Evolutionary conservation across 2,888 invertebrate species (phyloP), one percentile per base, ranked within the genome.

Genomic region (Boloria selene): DNA sequence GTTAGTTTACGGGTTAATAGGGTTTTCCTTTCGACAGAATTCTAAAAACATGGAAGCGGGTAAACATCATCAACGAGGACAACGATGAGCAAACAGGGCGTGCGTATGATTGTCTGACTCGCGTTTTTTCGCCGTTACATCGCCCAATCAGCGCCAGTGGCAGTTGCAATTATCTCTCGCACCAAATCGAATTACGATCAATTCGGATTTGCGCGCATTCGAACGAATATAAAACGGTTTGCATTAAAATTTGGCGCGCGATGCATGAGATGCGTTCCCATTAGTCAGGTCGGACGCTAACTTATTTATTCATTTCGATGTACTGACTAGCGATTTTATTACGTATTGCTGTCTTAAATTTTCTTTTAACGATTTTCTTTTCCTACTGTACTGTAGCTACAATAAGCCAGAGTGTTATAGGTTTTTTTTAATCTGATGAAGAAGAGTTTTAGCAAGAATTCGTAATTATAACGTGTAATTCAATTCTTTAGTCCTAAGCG

Each of bases 131-230:
- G 78, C 82, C 82, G 81, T 72, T 77, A 78, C 79, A 77, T 78
- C 74, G 82, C 86, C 87, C 92, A 92, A 92, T 92, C 92, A 92
- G 89, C 85, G 87, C 86, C 86, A 84, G 90, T 90, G 92, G 89
- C 90, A 90, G 90, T 90, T 90, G 91, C 92, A 92, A 92, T 92
- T 92, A 92, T 92, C 91, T 85, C 87, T 87, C 78, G 83, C 78
- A 86, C 79, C 85, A 92, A 92, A 93, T 92, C 89, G 87, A 87
- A 90, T 92, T 93, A 92, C 92, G 92, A 93, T 93, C 92, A 91
- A 92, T 93, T 92, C 92, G 89, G 90, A 93, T 92, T 92, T 91
- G 92, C 85, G 87, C 88, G 87, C 86, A 88, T 90, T 83, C 87
- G 88, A 81, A 86, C 88, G 92, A 90, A 91, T 90, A 90, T 90